Evolutionary conservation across 1,140 invertebrate genomes (phyloP), one percentile per base, ranked within the genome.

Genomic region (Phocides pigmalion): DNA sequence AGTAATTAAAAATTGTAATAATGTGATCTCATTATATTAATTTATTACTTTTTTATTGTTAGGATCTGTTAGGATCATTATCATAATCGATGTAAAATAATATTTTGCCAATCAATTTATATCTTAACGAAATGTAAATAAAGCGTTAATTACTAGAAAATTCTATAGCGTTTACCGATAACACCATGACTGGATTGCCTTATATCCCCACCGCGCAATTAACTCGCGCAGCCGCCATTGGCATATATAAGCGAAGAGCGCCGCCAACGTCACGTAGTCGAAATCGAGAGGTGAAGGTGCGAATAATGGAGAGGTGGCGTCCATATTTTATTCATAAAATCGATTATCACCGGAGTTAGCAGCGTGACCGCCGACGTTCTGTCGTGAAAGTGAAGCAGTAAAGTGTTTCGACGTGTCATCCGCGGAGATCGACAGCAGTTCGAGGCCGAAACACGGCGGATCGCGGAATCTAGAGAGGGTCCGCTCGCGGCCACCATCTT

Each of bases 401-500:
- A 66, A 87, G 87, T 89, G 87, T 90, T 90, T 90, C 85, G 81
- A 89, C 87, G 87, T 89, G 87, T 90, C 87, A 87, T 88, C 85
- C 76, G 74, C 70, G 83, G 71, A 79, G 86, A 90, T 88, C 79
- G 87, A 88, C 85, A 88, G 74, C 75, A 77, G 81, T 81, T 82
- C 80, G 87, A 90, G 79, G 85, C 87, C 77, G 72, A 77, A 64
- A 72, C 62, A 72, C 68, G 76, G 78, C 82, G 79, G 73, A 77
- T 79, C 70, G 74, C 69, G 50, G 59, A 62, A 70, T 68, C 47
- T 56, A 70, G 53, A 58, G 64, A 68, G 46, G 61, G 73, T 58
- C 49, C 62, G 49, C 63, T 58, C 66, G 62, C 74, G 79, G 77
- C 86, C 67, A 82, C 86, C 86, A 89, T 89, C 77, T 89, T 89